Base-by-base conservation (phyloP, 2,888 invertebrate genomes). In the Thalpophila matura region DNA sequence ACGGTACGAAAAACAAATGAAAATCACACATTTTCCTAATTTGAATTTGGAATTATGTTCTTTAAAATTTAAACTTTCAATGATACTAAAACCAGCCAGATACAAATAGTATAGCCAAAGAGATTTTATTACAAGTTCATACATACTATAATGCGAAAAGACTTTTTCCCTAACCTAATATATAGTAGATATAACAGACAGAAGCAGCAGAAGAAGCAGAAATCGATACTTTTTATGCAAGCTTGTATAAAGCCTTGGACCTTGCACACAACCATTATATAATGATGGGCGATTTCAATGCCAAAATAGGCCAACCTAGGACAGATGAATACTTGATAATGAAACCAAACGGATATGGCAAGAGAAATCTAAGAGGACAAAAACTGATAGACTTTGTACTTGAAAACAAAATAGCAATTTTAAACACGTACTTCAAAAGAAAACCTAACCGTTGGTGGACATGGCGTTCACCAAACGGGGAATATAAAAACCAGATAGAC, bases 401-500 rank as follows among this genome's bases (percentile, higher is more conserved):
- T 4, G 35, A 35, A 35, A n/a, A 35, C 35, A 35, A 35, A 4
- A n/a, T 35, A 18, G 7, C 72, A 10, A 77, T 80, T 3, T 22
- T 79, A 40, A 80, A 79, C 57, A 77, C 76, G 2, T 76, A 53
- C 37, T 76, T 65, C 20, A 54, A 63, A 6, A 79, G 70, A 55
- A 74, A 66, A 53, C 14, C 45, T n/a, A 70, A 31, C 20, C 58
- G 33, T 2, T 76, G 58, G 55, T 80, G 79, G 77, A 80, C 81
- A 4, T 77, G 77, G 78, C 40, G 43, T 10, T 68, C 50, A 1
- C 50, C 50, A 9, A 27, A 27, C n/a, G 22, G 14, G 1, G 1
- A 40, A 26, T 35, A 59, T 16, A 71, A 73, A 60, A 77, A 81
- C 18, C 64, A 78, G 63, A 76, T 77, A n/a, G 79, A 80, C 24